These are phyloP conservation scores for Tenthredo scrophulariae DNA, from an alignment of 2,888 invertebrate genomes.

Conservation along the genomic window DNA sequence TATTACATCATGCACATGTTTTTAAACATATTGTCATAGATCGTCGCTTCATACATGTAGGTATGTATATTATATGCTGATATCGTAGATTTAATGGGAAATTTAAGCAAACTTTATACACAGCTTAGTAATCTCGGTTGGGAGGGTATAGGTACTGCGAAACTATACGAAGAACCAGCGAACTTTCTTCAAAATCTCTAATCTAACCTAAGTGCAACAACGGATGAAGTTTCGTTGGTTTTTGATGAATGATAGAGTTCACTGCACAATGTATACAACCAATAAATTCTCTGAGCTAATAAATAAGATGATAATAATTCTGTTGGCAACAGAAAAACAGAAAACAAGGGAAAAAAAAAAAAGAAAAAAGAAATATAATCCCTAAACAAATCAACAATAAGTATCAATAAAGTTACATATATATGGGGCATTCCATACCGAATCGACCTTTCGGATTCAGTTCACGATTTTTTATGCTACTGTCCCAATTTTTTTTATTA, in stretches of 20 bases:
- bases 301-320: background rate
- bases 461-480: too few relatives aligned
- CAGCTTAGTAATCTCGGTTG: background rate
- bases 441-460: too few relatives aligned
- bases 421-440: too few relatives aligned
- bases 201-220: background rate
- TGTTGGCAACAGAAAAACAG: background rate
- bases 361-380: background rate
- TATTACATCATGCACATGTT: slow-evolving; percentile 13
- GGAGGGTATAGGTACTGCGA: background rate
- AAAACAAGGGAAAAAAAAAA: background rate
- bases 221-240: background rate
- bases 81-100: background rate
- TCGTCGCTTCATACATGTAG: background rate
- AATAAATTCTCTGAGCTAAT: background rate
- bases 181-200: background rate
- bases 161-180: background rate
- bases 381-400: background rate
- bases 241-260: background rate
- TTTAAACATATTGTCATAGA: background rate
- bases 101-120: background rate
- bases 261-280: too few relatives aligned
- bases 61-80: background rate
- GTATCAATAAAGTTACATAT: background rate
- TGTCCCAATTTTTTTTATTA: too few relatives aligned